Evolutionary conservation across 2,113 vertebrate genomes (phyloP), one percentile per base, ranked within the genome.

Genomic region (Cinclus cinclus): DNA sequence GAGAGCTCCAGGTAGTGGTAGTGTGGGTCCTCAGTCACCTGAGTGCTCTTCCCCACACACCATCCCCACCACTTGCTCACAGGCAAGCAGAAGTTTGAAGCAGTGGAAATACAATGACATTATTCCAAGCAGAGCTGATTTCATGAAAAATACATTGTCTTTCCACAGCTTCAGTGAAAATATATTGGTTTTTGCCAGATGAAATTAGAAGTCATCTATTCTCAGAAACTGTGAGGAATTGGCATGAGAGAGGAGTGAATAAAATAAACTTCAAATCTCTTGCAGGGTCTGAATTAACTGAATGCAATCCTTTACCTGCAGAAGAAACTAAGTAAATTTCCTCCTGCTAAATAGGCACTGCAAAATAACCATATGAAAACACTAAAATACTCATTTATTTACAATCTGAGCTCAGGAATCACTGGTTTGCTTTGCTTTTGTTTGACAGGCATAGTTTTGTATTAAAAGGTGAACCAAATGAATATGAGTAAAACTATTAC

Each of bases 71-170:
- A 0, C 9, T 39, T 0, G 0, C 37, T 92, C 75, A 13, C 25
- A 50, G 37, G 5, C 50, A 23, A 56, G 55, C 27, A 73, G 37
- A n/a, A 64, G 17, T 69, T 94, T 60, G 62, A 78, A 68, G 25
- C 11, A 53, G 53, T 46, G 50, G 46, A 89, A 90, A 80, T 53
- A 70, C 90, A 85, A 69, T 6, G 0, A 74, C 60, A n/a, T 86
- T 86, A 74, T 93, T 94, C 10, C 76, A 81, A 39, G 33, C 33
- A 94, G 60, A 92, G 59, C 24, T 87, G 79, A 88, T 87, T 90
- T 96, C 7, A 92, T 95, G 91, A 77, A 93, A 95, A 93, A 92
- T 83, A 22, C 56, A 94, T 90, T n/a, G 42, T 59, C 75, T 83
- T 93, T 80, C 63, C 52, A 30, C 0, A 0, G 30, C 56, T 67